Evolutionary conservation across 2,797 vertebrate genomes (phyloP), one percentile per base, ranked within the genome.

Genomic region (Typhlichthys subterraneus): DNA sequence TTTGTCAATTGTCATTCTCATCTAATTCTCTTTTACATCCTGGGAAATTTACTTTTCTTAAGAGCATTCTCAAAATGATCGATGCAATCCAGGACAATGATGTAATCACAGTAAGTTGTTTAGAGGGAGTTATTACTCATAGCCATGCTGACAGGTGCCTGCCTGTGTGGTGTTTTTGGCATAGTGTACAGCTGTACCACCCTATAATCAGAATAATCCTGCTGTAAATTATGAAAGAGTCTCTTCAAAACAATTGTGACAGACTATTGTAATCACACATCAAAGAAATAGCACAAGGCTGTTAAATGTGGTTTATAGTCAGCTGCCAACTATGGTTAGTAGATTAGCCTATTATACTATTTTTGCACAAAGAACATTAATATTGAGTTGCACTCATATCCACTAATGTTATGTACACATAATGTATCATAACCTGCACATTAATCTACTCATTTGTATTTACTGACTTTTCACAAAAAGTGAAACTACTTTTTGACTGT

Each of bases 321-420:
- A 42, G 38, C 1, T 42, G 38, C 38, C 38, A 42, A 42, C 38
- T 42, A 8, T 9, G 6, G 38, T 42, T 14, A 53, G 53, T 13
- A 12, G 46, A 63, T 33, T 23, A 23, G 23, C 23, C 23, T 23
- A 23, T 23, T 23, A 23, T 0, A 23, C 2, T 23, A 23, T 23
- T 23, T 23, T 23, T 69, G 51, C 57, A 69, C 53, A 2, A 56
- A 45, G 56, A 55, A 10, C 9, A 10, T 46, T 13, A 46, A 13
- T 46, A 13, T 46, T 9, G 12, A 46, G 9, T 46, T 2, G 45
- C 45, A 13, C 45, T 46, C 45, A 46, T 46, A 46, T 46, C 7
- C 12, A 46, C 12, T 10, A 23, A 4, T 23, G 3, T 23, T 23
- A 23, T 23, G 3, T 23, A 23, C 23, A 23, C 23, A 23, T 23